Evolutionary conservation across 2,113 vertebrate genomes (phyloP).

Genomic region (Nothobranchius furzeri): DNA sequence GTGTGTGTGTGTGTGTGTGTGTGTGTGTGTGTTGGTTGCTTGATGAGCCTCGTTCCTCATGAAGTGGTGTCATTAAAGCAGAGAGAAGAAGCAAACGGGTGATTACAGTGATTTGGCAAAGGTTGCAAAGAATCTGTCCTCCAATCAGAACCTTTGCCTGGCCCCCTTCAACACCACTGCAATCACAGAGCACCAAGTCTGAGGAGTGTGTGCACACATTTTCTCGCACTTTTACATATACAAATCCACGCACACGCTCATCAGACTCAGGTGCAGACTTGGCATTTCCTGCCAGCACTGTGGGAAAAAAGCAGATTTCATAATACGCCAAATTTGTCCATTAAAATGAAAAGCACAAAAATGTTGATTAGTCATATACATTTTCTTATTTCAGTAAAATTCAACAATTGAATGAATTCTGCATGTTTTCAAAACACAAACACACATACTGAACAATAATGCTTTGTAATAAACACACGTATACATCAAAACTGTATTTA

Average conservation of each 20-base stretch:
- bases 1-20: slow-evolving; percentile 9
- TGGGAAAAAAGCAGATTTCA: slow-evolving; percentile 9
- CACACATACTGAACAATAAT: neutral
- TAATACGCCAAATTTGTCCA: neutral
- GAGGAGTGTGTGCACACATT: slow-evolving; percentile 25
- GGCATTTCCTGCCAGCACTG: slow-evolving; percentile 28
- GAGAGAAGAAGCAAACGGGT: slow-evolving; percentile 71
- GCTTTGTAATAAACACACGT: neutral
- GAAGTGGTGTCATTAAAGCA: slow-evolving; percentile 80
- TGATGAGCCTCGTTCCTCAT: slow-evolving; percentile 78
- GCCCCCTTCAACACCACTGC: slow-evolving; percentile 63
- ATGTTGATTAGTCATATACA: neutral
- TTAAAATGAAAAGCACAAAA: slow-evolving; percentile 3
- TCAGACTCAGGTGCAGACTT: slow-evolving; percentile 30
- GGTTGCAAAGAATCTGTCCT: slow-evolving; percentile 65
- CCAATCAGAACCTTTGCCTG: slow-evolving; percentile 73
- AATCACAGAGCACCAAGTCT: slow-evolving; percentile 67
- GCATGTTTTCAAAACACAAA: neutral
- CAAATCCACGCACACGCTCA: slow-evolving; percentile 21
- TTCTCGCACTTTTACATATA: slow-evolving; percentile 8
- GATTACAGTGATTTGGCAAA: slow-evolving; percentile 78
- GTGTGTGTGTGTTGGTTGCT: slow-evolving; percentile 46
- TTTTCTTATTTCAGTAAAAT: neutral
- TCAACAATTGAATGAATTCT: neutral
- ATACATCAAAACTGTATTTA: neutral